Base-by-base conservation (phyloP, 2,113 vertebrate genomes). In the Ginglymostoma cirratum region DNA sequence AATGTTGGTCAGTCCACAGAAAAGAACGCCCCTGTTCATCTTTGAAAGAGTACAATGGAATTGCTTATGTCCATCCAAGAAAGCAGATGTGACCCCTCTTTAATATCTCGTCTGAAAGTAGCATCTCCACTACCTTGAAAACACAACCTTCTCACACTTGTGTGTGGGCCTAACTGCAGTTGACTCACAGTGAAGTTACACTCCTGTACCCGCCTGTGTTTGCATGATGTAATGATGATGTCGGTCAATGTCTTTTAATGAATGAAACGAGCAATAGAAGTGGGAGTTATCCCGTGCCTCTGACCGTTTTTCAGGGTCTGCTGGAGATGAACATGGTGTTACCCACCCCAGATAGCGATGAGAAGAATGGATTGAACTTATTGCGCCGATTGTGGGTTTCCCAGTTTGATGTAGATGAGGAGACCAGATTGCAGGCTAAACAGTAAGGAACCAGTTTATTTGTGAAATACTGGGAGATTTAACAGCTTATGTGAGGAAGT, bases 291-390 rank as follows among this genome's bases (percentile, higher is more conserved):
- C 42, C 15, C 6, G 2, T 70, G 66, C 21, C 34, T 78, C 78
- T 87, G 61, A 24, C 34, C 70, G 80, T 96, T 95, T 52, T 80
- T 23, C 96, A 99, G 99, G 99, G 99, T 6, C 97, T 99, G 97
- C 97, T 98, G 98, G 99, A 99, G 96, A 98, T 99, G 97, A 98
- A 99, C 96, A 98, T 99, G 97, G 99, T 99, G 23, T 97, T 99
- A 66, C 98, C 99, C n/a, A 98, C 98, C 0, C 98, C 98, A 48
- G 99, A 99, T 96, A 98, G 98, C 0, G 97, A 98, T 15, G 99
- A 99, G 87, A 97, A 98, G 96, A 98, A 98, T 0, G 99, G 99
- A 17, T 96, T 99, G 96, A 98, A 98, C 96, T 97, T 99, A 95
- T 96, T 99, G 96, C 98, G 98, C 85, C 98, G 99, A 83, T 98